phyloP scores from a whole-genome alignment of 1,140 invertebrate species.

The Rhopalosiphum padi region DNA sequence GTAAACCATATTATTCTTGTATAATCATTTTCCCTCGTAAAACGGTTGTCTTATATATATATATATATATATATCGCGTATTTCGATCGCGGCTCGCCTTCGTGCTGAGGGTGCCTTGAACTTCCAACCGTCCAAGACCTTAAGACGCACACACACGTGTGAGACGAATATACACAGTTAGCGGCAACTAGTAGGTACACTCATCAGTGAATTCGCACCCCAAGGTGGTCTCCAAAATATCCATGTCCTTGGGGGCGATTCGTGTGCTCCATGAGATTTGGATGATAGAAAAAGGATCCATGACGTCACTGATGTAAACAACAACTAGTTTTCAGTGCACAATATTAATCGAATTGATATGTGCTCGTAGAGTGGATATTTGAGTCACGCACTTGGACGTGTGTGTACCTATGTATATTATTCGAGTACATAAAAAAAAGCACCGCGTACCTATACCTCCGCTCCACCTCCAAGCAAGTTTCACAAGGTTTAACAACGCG shows the following conservation, averaged over 20 bases:
- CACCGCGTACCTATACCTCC: neutral
- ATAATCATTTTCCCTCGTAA: neutral
- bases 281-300: neutral
- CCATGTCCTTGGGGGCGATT: neutral
- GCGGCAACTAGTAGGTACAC: neutral
- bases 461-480: constrained; percentile 52
- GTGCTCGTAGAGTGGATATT: neutral
- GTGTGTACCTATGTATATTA: neutral
- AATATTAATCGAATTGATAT: constrained; percentile 27
- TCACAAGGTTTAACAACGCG: constrained; percentile 58
- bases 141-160: neutral
- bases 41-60: neutral
- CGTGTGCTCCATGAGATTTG: neutral
- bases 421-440: constrained; percentile 34
- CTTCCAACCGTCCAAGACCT: constrained; percentile 37
- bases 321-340: constrained; percentile 36
- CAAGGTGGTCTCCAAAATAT: constrained; percentile 24
- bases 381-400: constrained; percentile 42
- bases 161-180: neutral
- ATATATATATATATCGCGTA: neutral
- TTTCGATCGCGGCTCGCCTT: neutral
- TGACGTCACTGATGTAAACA: constrained; percentile 44
- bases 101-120: constrained; percentile 25
- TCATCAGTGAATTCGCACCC: neutral
- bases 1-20: neutral